phyloP scores from a whole-genome alignment of 2,113 vertebrate species.

The Rynchops niger region DNA sequence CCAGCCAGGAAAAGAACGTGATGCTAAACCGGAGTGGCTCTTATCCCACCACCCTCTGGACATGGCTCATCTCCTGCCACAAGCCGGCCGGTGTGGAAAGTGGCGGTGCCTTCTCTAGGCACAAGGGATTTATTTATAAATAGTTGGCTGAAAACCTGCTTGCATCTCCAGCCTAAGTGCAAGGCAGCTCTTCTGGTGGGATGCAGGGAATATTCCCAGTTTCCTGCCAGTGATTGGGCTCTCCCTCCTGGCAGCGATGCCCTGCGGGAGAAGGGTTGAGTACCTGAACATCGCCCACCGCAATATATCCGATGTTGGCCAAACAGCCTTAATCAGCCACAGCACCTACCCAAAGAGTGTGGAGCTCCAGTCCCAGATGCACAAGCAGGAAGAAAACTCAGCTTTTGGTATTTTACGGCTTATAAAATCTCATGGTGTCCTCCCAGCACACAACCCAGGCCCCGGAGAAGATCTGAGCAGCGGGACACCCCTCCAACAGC shows the following conservation, averaged over 20 bases:
- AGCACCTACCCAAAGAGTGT: not conserved
- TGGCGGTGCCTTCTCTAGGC: not conserved
- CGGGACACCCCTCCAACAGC: not conserved
- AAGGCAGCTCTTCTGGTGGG: not conserved
- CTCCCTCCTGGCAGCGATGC: not conserved
- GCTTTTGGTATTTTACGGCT: not conserved
- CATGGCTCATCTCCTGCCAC: not conserved
- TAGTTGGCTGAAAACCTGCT: not conserved
- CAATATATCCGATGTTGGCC: not conserved
- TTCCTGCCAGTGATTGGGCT: not conserved
- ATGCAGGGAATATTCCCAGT: not conserved
- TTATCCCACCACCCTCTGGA: not conserved
- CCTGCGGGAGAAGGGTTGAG: not conserved
- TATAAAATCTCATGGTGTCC: not conserved
- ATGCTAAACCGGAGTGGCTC: not conserved
- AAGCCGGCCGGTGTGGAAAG: too few species aligned
- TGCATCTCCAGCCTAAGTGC: not conserved
- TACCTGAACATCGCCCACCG: not conserved
- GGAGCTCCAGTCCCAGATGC: not conserved
- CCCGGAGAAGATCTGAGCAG: fast-evolving
- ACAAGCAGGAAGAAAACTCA: not conserved
- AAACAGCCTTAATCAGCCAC: not conserved
- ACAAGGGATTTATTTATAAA: not conserved
- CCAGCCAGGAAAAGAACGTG: fast-evolving
- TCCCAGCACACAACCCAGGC: not conserved